Percentiles rank a stretch among this genome's conserved stretches.
These are phyloP conservation scores for Matsumyia berberina DNA, from an alignment of 2,888 invertebrate species.

Conservation along the genomic window DNA sequence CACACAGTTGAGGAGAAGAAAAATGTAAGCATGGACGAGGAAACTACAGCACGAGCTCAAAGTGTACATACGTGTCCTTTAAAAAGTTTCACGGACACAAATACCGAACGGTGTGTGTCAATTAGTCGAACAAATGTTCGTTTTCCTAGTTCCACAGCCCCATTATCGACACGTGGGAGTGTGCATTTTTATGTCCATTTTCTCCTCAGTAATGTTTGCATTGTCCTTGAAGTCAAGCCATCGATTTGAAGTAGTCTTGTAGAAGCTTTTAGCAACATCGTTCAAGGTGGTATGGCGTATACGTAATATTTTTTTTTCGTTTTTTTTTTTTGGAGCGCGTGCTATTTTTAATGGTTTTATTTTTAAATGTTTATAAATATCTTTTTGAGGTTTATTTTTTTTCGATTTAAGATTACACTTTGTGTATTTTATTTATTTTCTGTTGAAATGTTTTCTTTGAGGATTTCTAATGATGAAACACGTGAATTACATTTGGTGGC, in stretches of 20 bases:
- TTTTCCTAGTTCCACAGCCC: not conserved
- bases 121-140: constrained; percentile 37
- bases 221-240: constrained; percentile 34
- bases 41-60: not conserved
- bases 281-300: constrained; percentile 14
- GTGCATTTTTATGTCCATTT: constrained; percentile 8
- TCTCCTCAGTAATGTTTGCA: constrained; percentile 21
- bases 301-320: constrained; percentile 8
- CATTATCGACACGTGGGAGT: not conserved
- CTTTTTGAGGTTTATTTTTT: not conserved
- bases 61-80: constrained; percentile 6
- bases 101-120: constrained; percentile 34
- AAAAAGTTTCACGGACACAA: not conserved
- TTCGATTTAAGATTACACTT: not conserved
- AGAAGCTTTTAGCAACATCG: not conserved
- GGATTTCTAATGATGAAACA: constrained; percentile 3
- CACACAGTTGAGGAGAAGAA: not conserved
- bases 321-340: not conserved
- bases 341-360: not conserved
- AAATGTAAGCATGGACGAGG: not conserved
- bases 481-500: too few species aligned
- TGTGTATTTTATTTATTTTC: not conserved
- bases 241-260: constrained; percentile 28
- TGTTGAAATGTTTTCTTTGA: not conserved
- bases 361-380: not conserved